Percentiles rank a stretch among this genome's conserved stretches.
These are phyloP conservation scores for Drosophila sturtevanti DNA, from an alignment of 1,140 invertebrate species.

Conservation along the genomic window DNA sequence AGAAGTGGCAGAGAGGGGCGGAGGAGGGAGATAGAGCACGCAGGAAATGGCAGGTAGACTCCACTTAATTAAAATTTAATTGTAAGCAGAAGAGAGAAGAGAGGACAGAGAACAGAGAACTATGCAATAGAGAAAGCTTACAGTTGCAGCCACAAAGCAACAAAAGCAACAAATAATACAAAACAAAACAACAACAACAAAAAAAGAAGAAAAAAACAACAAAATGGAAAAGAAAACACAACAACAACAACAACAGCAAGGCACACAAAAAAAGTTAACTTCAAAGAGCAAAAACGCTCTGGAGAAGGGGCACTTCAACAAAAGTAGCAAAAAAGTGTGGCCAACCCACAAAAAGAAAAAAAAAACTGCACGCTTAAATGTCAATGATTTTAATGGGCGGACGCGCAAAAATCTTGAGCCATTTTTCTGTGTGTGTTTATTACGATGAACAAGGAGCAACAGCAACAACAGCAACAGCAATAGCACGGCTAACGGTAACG, in stretches of 20 bases:
- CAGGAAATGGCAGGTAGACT: conserved; percentile 9
- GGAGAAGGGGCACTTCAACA: neutral
- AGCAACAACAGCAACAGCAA: neutral
- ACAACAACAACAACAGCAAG: conserved; percentile 4
- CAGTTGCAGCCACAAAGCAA: conserved; percentile 50
- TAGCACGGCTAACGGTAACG: neutral
- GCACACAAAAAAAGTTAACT: conserved; percentile 33
- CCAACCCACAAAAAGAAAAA: conserved; percentile 58
- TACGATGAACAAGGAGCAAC: conserved; percentile 31
- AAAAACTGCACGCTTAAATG: conserved; percentile 65
- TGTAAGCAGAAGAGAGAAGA: conserved; percentile 30
- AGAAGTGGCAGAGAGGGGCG: neutral
- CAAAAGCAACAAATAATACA: conserved; percentile 35
- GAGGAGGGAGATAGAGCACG: no score
- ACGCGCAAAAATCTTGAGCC: conserved; percentile 79
- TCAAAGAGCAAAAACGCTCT: conserved; percentile 51
- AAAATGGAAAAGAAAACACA: neutral
- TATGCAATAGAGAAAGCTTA: conserved; percentile 43
- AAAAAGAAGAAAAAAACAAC: no score
- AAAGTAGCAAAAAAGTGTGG: conserved; percentile 52
- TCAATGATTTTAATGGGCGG: conserved; percentile 81
- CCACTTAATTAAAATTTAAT: conserved; percentile 79
- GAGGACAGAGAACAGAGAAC: conserved; percentile 3
- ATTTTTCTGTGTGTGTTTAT: conserved; percentile 68
- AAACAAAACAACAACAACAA: conserved; percentile 15